phyloP scores from a whole-genome alignment of 1,140 invertebrate genomes.

The Proales similis region DNA sequence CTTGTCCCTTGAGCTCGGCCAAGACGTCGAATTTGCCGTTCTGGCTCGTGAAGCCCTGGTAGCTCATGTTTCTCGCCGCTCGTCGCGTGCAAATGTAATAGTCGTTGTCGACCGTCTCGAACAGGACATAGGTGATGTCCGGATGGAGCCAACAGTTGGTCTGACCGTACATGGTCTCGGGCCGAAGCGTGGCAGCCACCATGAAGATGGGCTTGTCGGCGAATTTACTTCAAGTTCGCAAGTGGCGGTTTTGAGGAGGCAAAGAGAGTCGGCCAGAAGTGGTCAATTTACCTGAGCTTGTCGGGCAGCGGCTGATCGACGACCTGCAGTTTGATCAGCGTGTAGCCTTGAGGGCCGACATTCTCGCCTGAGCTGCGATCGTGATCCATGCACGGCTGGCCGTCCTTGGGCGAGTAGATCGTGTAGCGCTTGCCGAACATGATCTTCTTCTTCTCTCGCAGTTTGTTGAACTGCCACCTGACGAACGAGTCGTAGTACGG shows the following conservation, averaged over 20 bases:
- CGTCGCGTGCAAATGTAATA: conserved; percentile 78
- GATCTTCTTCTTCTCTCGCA: conserved; percentile 80
- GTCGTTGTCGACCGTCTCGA: conserved; percentile 61
- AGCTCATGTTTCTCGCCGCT: conserved; percentile 87
- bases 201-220: conserved; percentile 63
- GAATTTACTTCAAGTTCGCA: conserved; percentile 1
- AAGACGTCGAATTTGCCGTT: conserved; percentile 71
- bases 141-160: conserved; percentile 97
- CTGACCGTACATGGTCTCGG: conserved; percentile 99
- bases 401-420: conserved; percentile 89
- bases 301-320: conserved; percentile 63
- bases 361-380: conserved; percentile 90
- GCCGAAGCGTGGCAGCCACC: conserved; percentile 90
- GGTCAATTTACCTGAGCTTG: conserved; percentile 56
- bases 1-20: conserved; percentile 62
- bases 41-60: conserved; percentile 72
- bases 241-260: neutral
- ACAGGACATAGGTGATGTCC: conserved; percentile 83
- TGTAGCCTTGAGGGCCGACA: conserved; percentile 95
- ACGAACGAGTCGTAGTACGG: conserved; percentile 97
- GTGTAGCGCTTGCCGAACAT: conserved; percentile 95
- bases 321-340: conserved; percentile 84
- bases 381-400: conserved; percentile 99
- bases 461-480: conserved; percentile 83
- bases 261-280: neutral